Conservation (phyloP, 2,113 vertebrate genomes). For the Proterorhinus semilunaris region DNA sequence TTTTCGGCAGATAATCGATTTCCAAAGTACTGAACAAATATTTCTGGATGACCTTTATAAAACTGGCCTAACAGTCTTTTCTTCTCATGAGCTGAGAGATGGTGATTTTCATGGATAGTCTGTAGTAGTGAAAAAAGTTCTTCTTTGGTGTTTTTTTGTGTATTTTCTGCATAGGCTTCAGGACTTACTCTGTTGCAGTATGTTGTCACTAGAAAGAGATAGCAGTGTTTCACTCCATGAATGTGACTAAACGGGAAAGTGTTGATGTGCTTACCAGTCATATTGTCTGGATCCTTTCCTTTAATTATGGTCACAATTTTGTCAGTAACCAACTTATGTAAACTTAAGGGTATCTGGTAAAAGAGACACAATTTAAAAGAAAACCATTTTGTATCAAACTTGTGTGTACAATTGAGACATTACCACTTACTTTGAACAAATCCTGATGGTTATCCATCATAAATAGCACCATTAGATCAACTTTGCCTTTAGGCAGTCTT, state of each 20-base stretch:
- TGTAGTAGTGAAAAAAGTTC: conserved; percentile 85
- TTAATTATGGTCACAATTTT: conserved; percentile 85
- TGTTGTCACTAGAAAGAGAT: conserved; percentile 76
- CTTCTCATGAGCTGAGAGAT: conserved; percentile 87
- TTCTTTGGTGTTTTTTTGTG: conserved; percentile 85
- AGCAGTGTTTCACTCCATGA: background rate
- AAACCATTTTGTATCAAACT: background rate
- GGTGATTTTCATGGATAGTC: conserved; percentile 86
- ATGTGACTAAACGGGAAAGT: background rate
- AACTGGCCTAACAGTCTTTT: conserved; percentile 88
- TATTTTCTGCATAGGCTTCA: conserved; percentile 72
- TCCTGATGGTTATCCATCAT: conserved; percentile 93
- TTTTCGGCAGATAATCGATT: conserved; percentile 79
- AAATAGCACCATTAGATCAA: conserved; percentile 92
- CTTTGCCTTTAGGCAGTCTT: conserved; percentile 91
- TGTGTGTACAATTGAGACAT: background rate
- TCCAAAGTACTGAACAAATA: conserved; percentile 94
- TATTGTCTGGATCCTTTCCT: conserved; percentile 82
- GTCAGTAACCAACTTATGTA: conserved; percentile 94
- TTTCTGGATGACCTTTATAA: conserved; percentile 88
- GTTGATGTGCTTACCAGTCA: conserved; percentile 76
- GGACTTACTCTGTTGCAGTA: conserved; percentile 83
- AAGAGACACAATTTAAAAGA: background rate
- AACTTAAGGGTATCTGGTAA: conserved; percentile 83
- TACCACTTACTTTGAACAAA: conserved; percentile 87